These are phyloP conservation scores for Drosophila subobscura DNA, from an alignment of 1,140 invertebrate genomes.

Conservation along the genomic window DNA sequence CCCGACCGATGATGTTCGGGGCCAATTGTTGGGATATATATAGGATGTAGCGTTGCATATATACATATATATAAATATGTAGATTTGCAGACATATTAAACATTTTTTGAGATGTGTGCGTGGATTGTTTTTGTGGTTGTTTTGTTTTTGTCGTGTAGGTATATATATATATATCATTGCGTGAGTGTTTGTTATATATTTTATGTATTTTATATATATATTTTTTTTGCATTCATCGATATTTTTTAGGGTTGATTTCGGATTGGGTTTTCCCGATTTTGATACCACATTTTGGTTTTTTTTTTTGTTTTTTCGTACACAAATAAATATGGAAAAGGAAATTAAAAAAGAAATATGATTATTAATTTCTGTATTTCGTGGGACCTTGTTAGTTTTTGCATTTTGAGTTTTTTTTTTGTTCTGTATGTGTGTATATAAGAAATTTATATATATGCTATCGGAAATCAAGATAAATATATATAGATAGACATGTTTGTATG, in stretches of 20 bases:
- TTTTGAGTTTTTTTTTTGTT: slow-evolving; percentile 38
- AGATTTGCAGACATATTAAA: slow-evolving; percentile 33
- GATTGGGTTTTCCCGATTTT: slow-evolving; percentile 77
- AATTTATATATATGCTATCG: slow-evolving; percentile 16
- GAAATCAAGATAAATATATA: slow-evolving; percentile 24
- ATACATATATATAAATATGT: slow-evolving; percentile 32
- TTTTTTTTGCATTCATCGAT: slow-evolving; percentile 74
- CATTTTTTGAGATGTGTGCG: slow-evolving; percentile 61
- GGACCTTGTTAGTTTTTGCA: slow-evolving; percentile 45
- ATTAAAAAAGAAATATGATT: slow-evolving; percentile 83
- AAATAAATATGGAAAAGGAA: slow-evolving; percentile 84
- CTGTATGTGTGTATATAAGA: slow-evolving; percentile 22
- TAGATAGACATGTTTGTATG: slow-evolving; percentile 24
- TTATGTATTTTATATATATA: slow-evolving; percentile 48
- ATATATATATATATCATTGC: slow-evolving; percentile 58
- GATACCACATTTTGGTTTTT: slow-evolving; percentile 83
- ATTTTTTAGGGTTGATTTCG: slow-evolving; percentile 70
- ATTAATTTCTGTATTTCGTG: slow-evolving; percentile 80
- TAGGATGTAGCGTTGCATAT: slow-evolving; percentile 12
- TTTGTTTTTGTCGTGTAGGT: slow-evolving; percentile 14
- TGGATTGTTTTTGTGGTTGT: slow-evolving; percentile 31
- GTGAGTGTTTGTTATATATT: slow-evolving; percentile 65
- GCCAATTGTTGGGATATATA: neutral
- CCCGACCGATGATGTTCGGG: slow-evolving; percentile 7
- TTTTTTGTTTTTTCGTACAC: slow-evolving; percentile 82